Conservation (phyloP, 2,797 vertebrate genomes). For the Hippocampus kuda region DNA sequence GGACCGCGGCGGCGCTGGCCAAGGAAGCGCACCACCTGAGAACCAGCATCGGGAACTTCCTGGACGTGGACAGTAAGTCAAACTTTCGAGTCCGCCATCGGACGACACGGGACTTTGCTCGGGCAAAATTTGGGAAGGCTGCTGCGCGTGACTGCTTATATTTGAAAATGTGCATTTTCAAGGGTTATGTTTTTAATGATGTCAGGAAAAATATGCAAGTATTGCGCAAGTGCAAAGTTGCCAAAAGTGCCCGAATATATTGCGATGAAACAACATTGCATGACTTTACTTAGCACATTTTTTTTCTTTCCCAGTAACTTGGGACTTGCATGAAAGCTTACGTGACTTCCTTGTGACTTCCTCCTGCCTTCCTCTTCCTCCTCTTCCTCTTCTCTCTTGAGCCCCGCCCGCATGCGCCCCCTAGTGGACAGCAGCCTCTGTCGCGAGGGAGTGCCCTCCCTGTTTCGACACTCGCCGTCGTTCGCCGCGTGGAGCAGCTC, state of each 20-base stretch:
- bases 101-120: neutral
- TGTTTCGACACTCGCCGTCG: conserved; percentile 49
- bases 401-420: conserved; percentile 6
- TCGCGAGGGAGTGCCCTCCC: conserved; percentile 37
- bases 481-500: conserved; percentile 27
- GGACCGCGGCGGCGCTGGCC: conserved; percentile 62
- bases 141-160: neutral
- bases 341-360: no score
- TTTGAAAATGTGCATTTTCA: neutral
- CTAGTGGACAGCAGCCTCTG: neutral
- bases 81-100: neutral
- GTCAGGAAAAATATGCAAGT: no score
- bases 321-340: no score
- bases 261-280: no score
- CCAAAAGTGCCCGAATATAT: no score
- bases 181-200: no score
- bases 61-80: conserved; percentile 86
- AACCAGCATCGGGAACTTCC: conserved; percentile 70
- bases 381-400: neutral
- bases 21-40: conserved; percentile 80
- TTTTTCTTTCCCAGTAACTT: no score
- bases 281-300: no score
- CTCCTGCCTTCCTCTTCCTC: neutral
- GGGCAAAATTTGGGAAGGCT: no score
- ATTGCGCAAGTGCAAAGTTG: no score